Base-by-base conservation (phyloP, 2,113 vertebrate species). In the Callorhinus ursinus region DNA sequence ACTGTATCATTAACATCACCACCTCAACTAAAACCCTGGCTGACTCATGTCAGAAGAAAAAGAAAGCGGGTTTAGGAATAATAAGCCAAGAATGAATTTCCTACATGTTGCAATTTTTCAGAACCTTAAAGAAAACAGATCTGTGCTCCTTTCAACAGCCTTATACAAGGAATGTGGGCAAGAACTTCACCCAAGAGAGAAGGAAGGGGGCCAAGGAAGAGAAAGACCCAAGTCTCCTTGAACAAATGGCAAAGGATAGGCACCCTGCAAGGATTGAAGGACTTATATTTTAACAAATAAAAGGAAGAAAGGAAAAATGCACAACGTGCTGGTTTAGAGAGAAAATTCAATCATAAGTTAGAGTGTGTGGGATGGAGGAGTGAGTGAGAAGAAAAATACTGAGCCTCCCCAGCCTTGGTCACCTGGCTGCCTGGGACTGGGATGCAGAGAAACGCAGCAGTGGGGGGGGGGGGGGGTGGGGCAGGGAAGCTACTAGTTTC, bases 91-190 rank as follows among this genome's bases (percentile, higher is more conserved):
- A 63, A 42, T 63, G 51, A 33, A 71, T 72, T 77, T 88, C 61
- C 16, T 61, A 67, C 67, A 55, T 15, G 77, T 13, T 31, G 21
- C 15, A 9, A 59, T 19, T 74, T 90, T 72, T 69, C 46, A 53
- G 53, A 86, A 87, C 74, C 79, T 53, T 65, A 86, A 77, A 39
- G 46, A 95, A 92, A 74, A 90, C n/a, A 92, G 82, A 77, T 55
- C 6, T 9, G 19, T 24, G 36, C 14, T 90, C n/a, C 82, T 93
- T 84, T 51, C 61, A 36, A 88, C 21, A 42, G 13, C 46, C 69
- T 31, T 3, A 11, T 42, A 11, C 19, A 46, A 55, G 69, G 42
- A 76, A 74, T 2, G 0, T 2, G 61, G 33, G 51, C 36, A 87
- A 83, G 42, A 59, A 79, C 26, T 85, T 42, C 8, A 2, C n/a